Evolutionary conservation across 2,888 invertebrate genomes (phyloP).

Genomic region (Galeruca laticollis): DNA sequence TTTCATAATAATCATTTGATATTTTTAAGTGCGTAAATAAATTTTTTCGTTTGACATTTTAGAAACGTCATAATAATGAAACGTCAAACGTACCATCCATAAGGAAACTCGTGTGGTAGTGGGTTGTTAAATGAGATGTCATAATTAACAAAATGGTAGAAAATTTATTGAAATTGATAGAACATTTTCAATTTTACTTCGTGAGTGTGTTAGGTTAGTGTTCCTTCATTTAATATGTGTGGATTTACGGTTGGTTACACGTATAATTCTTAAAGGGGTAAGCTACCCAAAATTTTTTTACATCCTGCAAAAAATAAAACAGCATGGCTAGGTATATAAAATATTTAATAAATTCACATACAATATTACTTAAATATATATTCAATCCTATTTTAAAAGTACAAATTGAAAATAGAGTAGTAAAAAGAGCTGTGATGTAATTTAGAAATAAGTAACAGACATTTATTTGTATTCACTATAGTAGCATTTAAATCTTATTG

Average conservation of each 20-base stretch:
- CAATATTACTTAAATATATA: not conserved
- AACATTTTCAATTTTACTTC: slow-evolving; percentile 29
- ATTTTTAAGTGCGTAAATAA: not conserved
- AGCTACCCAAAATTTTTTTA: slow-evolving; percentile 10
- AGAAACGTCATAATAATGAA: slow-evolving; percentile 3
- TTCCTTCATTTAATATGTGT: slow-evolving; percentile 20
- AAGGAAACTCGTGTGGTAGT: slow-evolving; percentile 2
- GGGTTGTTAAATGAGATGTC: slow-evolving; percentile 20
- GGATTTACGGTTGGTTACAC: slow-evolving; percentile 1
- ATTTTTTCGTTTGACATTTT: slow-evolving; percentile 4
- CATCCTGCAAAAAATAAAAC: not conserved
- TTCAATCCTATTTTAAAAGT: not conserved
- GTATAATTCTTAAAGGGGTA: slow-evolving; percentile 20
- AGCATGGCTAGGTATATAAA: not conserved
- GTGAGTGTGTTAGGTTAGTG: slow-evolving; percentile 37
- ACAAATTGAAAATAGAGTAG: too few species aligned
- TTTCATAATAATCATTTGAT: not conserved
- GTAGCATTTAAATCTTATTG: not conserved
- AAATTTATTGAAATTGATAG: slow-evolving; percentile 15
- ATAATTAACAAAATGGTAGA: slow-evolving; percentile 32
- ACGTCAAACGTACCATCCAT: not conserved
- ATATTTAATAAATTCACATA: not conserved
- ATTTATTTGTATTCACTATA: not conserved
- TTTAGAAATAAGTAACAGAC: slow-evolving; percentile 10
- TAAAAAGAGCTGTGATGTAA: slow-evolving; percentile 18